These are phyloP conservation scores for Pyrocephalus nanus DNA, from an alignment of 2,797 vertebrate genomes.

Conservation along the genomic window DNA sequence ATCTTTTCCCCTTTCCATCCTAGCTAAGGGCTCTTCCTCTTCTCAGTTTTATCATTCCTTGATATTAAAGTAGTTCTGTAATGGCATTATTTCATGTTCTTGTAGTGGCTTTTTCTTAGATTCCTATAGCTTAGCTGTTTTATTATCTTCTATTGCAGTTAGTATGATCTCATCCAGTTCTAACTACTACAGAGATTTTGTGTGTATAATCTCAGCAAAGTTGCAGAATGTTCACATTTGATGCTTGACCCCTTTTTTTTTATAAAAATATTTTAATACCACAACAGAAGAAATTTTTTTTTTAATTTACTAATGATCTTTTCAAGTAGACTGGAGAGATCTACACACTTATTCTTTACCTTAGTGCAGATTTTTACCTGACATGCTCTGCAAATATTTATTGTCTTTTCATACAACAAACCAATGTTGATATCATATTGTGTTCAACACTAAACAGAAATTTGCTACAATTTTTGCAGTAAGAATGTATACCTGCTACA, in stretches of 20 bases:
- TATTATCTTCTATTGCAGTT: not conserved
- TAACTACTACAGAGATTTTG: not conserved
- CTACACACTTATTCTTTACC: not conserved
- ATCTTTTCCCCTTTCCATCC: not conserved
- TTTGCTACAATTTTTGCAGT: not conserved
- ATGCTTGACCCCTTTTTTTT: fast-evolving
- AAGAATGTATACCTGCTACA: not conserved
- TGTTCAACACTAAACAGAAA: not conserved
- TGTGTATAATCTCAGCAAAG: not conserved
- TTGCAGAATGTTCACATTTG: not conserved
- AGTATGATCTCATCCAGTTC: not conserved
- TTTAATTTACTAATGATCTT: not conserved
- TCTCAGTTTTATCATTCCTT: not conserved
- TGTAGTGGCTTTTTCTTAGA: not conserved
- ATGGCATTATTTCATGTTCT: not conserved
- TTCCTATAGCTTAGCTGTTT: not conserved
- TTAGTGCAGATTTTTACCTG: not conserved
- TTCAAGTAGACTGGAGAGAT: not conserved
- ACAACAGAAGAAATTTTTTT: not conserved
- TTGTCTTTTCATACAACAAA: not conserved
- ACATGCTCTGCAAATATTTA: not conserved
- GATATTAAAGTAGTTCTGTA: not conserved
- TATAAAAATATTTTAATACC: not conserved
- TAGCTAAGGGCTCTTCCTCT: not conserved
- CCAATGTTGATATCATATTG: not conserved